Evolutionary conservation across 1,140 invertebrate genomes (phyloP).

Genomic region (Radopholus similis): DNA sequence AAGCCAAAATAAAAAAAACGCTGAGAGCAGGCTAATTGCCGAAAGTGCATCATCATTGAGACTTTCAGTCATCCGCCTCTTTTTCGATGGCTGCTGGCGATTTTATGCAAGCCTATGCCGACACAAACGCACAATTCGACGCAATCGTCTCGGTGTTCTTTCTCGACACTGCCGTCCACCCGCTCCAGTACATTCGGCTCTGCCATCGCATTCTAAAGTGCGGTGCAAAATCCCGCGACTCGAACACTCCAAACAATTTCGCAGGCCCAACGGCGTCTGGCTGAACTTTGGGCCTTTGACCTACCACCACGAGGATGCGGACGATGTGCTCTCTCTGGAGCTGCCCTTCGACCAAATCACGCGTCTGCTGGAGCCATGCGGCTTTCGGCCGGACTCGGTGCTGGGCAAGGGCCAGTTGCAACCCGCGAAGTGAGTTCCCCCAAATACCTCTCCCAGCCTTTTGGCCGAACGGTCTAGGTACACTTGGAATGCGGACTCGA

Average conservation of each 20-base stretch:
- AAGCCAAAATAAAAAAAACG: not conserved
- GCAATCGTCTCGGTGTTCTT: slow-evolving; percentile 95
- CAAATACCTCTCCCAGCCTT: slow-evolving; percentile 58
- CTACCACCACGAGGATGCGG: slow-evolving; percentile 87
- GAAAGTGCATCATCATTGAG: slow-evolving; percentile 39
- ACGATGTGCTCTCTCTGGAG: slow-evolving; percentile 84
- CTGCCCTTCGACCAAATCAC: slow-evolving; percentile 77
- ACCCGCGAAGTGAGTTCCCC: slow-evolving; percentile 64
- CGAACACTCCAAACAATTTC: not conserved
- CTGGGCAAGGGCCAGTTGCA: slow-evolving; percentile 68
- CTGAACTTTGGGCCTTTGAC: slow-evolving; percentile 71
- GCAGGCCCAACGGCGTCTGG: slow-evolving; percentile 68
- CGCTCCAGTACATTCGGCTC: slow-evolving; percentile 87
- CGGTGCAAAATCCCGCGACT: not conserved
- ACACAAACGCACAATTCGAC: slow-evolving; percentile 72
- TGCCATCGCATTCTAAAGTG: slow-evolving; percentile 81
- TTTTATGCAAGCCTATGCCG: slow-evolving; percentile 73
- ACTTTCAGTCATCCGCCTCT: slow-evolving; percentile 68
- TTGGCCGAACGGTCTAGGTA: slow-evolving; percentile 68
- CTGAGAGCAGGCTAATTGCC: not conserved
- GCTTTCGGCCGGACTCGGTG: slow-evolving; percentile 72
- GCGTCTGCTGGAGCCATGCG: slow-evolving; percentile 73
- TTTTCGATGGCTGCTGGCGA: slow-evolving; percentile 95
- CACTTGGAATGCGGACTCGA: slow-evolving; percentile 84
- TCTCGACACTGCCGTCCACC: slow-evolving; percentile 93